Percentiles rank a stretch among this genome's conserved stretches.
Conservation (phyloP, 2,888 invertebrate genomes). For the Clivina fossor region DNA sequence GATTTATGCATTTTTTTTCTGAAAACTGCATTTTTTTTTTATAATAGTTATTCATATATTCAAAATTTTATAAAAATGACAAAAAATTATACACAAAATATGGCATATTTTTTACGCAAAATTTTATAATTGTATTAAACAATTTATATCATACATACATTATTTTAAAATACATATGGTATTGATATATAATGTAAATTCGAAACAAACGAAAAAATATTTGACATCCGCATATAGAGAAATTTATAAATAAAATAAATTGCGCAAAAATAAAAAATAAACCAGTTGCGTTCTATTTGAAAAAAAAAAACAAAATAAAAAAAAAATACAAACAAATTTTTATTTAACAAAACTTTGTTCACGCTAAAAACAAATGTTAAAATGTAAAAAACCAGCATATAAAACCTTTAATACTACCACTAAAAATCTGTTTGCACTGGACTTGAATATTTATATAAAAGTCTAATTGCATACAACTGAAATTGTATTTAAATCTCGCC, state of each 20-base stretch:
- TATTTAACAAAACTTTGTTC: not conserved
- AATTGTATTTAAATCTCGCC: constrained; percentile 9
- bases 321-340: not conserved
- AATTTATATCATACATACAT: too few species aligned
- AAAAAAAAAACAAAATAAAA: not conserved
- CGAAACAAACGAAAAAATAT: not conserved
- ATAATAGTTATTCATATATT: too few species aligned
- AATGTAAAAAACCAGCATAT: not conserved
- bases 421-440: not conserved
- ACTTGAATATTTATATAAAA: constrained; percentile 1
- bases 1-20: too few species aligned
- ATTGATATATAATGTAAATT: not conserved
- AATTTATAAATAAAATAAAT: not conserved
- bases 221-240: not conserved
- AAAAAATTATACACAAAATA: too few species aligned
- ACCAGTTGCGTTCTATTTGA: not conserved
- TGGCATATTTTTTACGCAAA: too few species aligned
- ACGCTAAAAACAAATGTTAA: not conserved
- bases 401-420: not conserved
- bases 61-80: too few species aligned
- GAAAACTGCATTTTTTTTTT: too few species aligned
- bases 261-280: not conserved
- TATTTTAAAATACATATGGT: too few species aligned
- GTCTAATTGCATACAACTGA: constrained; percentile 1
- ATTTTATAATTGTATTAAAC: too few species aligned